A percentile compares a stretch with the other conserved stretches of the same genome.
These are phyloP conservation scores for Stigmatopora nigra DNA, from an alignment of 2,113 vertebrate genomes.

Conservation along the genomic window DNA sequence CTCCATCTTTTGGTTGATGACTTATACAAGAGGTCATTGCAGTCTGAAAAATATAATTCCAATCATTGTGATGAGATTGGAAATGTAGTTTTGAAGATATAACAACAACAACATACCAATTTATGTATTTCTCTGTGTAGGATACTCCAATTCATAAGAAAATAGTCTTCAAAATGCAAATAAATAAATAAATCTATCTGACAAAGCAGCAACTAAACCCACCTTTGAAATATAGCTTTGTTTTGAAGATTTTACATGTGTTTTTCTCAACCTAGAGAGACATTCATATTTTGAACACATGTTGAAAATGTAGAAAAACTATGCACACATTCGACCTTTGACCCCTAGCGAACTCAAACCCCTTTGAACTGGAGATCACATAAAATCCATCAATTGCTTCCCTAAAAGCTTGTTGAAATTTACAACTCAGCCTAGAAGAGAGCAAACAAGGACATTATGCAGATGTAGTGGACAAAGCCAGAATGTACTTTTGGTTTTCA, in stretches of 20 bases:
- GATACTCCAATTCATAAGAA: too few relatives aligned
- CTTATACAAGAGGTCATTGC: too few relatives aligned
- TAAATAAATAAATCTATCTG: too few relatives aligned
- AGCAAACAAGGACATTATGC: background rate
- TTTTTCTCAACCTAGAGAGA: background rate
- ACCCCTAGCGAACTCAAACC: background rate
- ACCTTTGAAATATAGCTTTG: background rate
- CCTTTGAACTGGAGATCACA: background rate
- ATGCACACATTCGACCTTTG: background rate
- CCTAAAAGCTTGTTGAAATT: slow-evolving; percentile 1
- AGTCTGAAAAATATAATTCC: too few relatives aligned
- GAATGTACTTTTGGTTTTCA: background rate
- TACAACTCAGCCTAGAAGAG: background rate
- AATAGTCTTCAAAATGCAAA: too few relatives aligned
- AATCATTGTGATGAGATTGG: too few relatives aligned
- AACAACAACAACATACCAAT: too few relatives aligned
- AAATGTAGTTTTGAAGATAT: too few relatives aligned
- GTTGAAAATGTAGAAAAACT: background rate
- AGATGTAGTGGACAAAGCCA: background rate
- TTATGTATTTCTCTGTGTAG: too few relatives aligned
- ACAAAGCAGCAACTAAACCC: background rate
- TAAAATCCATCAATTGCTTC: background rate
- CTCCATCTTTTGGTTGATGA: too few relatives aligned
- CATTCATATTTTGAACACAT: background rate
- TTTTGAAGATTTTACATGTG: background rate